These are phyloP conservation scores for Ciconia boyciana DNA, from an alignment of 2,113 vertebrate species.

Conservation along the genomic window DNA sequence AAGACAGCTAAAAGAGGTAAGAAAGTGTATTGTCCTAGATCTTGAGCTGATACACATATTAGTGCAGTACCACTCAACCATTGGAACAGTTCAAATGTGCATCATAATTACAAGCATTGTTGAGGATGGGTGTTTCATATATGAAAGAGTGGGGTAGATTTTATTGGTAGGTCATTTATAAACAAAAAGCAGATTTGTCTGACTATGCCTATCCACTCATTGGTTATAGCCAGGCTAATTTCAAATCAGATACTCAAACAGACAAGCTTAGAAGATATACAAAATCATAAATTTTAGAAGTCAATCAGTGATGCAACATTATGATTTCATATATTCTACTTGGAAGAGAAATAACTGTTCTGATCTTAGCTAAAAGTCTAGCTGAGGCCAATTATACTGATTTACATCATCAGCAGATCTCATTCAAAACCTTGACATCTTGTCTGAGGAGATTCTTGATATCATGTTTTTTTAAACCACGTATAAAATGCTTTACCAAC, in stretches of 20 bases:
- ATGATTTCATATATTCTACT: background rate
- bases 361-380: background rate
- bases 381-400: background rate
- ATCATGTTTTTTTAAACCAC: background rate
- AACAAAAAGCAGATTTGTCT: background rate
- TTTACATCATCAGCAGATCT: background rate
- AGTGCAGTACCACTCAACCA: background rate
- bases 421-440: background rate
- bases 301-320: background rate
- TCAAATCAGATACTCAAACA: background rate
- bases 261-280: background rate
- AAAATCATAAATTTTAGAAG: background rate
- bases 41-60: background rate
- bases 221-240: background rate
- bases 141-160: background rate
- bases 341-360: background rate
- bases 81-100: fast-evolving
- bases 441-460: background rate
- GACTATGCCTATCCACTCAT: background rate
- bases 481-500: background rate
- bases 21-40: background rate
- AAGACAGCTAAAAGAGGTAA: background rate
- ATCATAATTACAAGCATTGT: background rate
- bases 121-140: background rate
- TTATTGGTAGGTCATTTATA: background rate